A percentile compares a stretch with the other conserved stretches of the same genome.
These are phyloP conservation scores for Macaca mulatta DNA, from an alignment of 2,113 vertebrate genomes.

Conservation along the genomic window DNA sequence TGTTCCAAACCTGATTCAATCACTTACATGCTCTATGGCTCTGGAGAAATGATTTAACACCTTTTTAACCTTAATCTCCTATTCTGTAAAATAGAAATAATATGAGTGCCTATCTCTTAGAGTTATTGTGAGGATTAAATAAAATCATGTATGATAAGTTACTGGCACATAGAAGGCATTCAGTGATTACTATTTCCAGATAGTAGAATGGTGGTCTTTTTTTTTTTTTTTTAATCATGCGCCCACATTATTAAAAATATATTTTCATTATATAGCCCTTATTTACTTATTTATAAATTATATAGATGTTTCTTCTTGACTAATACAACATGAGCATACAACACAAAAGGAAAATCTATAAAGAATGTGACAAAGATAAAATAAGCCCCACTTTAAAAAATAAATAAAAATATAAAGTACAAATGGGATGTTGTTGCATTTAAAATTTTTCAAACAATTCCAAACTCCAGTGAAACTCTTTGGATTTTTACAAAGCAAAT, in stretches of 20 bases:
- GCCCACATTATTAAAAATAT: not conserved
- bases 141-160: not conserved
- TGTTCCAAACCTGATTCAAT: not conserved
- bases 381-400: not conserved
- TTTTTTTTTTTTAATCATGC: not conserved
- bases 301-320: not conserved
- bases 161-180: not conserved
- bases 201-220: not conserved
- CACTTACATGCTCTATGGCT: not conserved
- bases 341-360: not conserved
- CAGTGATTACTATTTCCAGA: not conserved
- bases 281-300: not conserved
- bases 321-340: not conserved
- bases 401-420: conserved; percentile 1
- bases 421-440: not conserved
- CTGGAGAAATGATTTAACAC: not conserved
- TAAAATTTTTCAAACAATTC: not conserved
- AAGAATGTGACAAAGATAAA: not conserved
- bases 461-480: not conserved
- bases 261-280: not conserved
- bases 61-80: not conserved
- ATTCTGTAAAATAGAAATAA: not conserved
- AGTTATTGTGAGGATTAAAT: not conserved
- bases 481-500: not conserved
- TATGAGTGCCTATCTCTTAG: not conserved